phyloP scores from a whole-genome alignment of 2,888 invertebrate species.

The Acleris emargana region DNA sequence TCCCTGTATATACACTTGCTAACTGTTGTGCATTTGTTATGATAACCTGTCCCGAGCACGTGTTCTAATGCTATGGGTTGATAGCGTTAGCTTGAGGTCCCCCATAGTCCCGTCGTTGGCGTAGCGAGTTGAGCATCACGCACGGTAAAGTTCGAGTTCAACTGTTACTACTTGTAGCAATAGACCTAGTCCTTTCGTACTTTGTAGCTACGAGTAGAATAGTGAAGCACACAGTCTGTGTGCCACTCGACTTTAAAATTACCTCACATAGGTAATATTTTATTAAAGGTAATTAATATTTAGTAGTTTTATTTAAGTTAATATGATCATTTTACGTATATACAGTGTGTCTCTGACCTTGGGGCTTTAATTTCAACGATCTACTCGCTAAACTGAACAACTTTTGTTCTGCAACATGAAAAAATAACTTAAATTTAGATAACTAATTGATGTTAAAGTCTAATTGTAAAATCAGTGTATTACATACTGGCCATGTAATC shows the following conservation, averaged over 20 bases:
- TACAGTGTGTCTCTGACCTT: no score
- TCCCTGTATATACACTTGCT: conserved; percentile 45
- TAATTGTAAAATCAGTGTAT: no score
- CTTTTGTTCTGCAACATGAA: no score
- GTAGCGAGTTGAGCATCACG: conserved; percentile 74
- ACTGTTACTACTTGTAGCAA: conserved; percentile 53
- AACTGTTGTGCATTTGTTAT: conserved; percentile 54
- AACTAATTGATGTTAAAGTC: no score
- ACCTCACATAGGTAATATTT: neutral
- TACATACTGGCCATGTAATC: no score
- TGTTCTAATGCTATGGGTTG: conserved; percentile 71
- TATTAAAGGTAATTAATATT: neutral
- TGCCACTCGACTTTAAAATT: conserved; percentile 16
- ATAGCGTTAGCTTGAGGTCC: conserved; percentile 75
- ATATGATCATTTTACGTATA: neutral
- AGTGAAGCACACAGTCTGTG: conserved; percentile 11
- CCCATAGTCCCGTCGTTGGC: conserved; percentile 67
- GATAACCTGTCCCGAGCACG: conserved; percentile 68
- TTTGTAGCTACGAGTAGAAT: conserved; percentile 55
- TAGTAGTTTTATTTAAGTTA: no score
- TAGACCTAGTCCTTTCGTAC: conserved; percentile 52
- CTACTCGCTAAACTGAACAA: no score
- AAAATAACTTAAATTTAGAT: no score
- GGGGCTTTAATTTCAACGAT: no score
- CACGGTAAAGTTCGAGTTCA: conserved; percentile 76